Evolutionary conservation across 2,113 vertebrate species (phyloP).

Genomic region (Panthera leo): DNA sequence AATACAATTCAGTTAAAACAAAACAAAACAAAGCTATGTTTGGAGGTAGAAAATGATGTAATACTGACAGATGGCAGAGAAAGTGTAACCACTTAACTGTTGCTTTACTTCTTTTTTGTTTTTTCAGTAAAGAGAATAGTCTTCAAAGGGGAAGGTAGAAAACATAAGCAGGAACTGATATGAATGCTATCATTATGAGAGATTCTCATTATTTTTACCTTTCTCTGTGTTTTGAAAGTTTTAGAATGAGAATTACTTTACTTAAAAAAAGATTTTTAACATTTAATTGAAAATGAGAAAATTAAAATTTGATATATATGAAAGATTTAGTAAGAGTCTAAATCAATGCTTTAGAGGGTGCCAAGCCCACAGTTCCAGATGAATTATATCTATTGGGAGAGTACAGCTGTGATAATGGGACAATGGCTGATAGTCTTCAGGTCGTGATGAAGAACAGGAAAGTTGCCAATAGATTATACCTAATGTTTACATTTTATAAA

Average conservation of each 20-base stretch:
- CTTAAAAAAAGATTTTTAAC: not conserved
- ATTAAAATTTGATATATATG: not conserved
- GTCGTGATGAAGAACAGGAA: not conserved
- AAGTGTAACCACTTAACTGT: not conserved
- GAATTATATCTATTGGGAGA: not conserved
- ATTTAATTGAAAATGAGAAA: slow-evolving; percentile 10
- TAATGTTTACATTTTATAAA: not conserved
- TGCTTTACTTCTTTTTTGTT: not conserved
- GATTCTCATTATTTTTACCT: not conserved
- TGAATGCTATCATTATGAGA: not conserved
- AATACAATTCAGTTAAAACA: not conserved
- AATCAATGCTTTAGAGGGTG: not conserved
- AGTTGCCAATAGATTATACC: not conserved
- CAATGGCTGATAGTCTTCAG: not conserved
- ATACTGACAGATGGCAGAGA: slow-evolving; percentile 23
- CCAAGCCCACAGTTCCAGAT: not conserved
- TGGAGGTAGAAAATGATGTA: slow-evolving; percentile 46
- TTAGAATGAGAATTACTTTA: not conserved
- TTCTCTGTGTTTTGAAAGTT: slow-evolving; percentile 18
- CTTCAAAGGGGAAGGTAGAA: not conserved
- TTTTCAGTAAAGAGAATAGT: slow-evolving; percentile 3
- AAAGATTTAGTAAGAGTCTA: not conserved
- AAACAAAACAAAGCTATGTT: not conserved
- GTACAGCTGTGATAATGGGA: not conserved
- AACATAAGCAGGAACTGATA: not conserved